Conservation (phyloP, 1,140 invertebrate species). For the Matsumurasca onukii region DNA sequence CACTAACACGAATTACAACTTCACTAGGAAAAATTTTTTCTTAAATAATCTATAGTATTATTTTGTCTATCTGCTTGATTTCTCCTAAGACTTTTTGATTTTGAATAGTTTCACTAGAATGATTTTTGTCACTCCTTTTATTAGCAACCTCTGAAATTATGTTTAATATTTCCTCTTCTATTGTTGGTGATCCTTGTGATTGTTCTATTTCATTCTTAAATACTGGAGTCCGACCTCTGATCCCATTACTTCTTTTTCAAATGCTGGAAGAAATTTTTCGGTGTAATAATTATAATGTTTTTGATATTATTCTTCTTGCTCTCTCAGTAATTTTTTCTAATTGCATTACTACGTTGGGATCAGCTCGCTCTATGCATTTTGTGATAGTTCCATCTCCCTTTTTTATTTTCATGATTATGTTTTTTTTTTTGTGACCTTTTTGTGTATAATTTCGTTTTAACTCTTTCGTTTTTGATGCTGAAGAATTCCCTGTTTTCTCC, state of each 20-base stretch:
- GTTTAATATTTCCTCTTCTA: conserved; percentile 32
- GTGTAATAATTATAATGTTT: conserved; percentile 34
- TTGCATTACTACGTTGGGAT: conserved; percentile 34
- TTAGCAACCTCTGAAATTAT: conserved; percentile 36
- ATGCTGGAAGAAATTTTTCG: conserved; percentile 34
- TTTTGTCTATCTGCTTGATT: conserved; percentile 29
- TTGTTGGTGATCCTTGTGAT: conserved; percentile 32
- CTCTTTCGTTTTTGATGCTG: too few relatives aligned
- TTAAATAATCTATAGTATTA: conserved; percentile 29
- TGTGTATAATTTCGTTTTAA: conserved; percentile 31
- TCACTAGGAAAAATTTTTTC: conserved; percentile 27
- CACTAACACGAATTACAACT: conserved; percentile 21
- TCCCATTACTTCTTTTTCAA: conserved; percentile 34
- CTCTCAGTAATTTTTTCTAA: conserved; percentile 35
- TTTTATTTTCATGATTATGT: conserved; percentile 32
- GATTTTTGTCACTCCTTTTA: conserved; percentile 28
- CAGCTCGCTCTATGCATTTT: conserved; percentile 35
- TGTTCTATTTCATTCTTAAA: conserved; percentile 22
- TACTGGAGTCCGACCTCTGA: conserved; percentile 29
- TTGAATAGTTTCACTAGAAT: conserved; percentile 33
- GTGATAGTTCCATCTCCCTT: conserved; percentile 26
- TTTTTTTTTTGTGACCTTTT: conserved; percentile 33
- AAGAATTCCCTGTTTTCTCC: too few relatives aligned
- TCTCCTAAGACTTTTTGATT: conserved; percentile 29
- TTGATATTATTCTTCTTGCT: conserved; percentile 32